Evolutionary conservation across 2,888 invertebrate genomes (phyloP).

Genomic region (Entomobrya multifasciata): DNA sequence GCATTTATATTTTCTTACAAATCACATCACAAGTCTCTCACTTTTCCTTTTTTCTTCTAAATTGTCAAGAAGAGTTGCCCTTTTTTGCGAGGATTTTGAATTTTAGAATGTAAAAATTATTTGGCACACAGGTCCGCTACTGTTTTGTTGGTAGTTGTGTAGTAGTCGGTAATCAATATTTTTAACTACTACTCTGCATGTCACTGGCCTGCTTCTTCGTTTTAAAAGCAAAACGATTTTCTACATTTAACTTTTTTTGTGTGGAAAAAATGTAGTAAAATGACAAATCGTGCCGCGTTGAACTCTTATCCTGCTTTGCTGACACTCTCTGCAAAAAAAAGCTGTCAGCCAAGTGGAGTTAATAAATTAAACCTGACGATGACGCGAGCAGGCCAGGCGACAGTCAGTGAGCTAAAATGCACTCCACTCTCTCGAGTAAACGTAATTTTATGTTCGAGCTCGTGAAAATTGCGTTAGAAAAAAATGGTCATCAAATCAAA

Average conservation of each 20-base stretch:
- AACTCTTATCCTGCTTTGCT: no score
- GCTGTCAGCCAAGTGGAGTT: not conserved
- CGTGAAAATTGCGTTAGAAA: not conserved
- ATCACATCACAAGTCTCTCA: conserved; percentile 9
- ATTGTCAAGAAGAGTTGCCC: not conserved
- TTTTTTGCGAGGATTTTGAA: no score
- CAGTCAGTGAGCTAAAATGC: conserved; percentile 8
- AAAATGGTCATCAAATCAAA: no score
- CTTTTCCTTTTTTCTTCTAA: not conserved
- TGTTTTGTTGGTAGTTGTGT: no score
- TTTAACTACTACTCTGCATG: not conserved
- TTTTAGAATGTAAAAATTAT: no score
- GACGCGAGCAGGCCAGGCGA: not conserved
- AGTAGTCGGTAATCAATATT: not conserved
- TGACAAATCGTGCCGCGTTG: conserved; percentile 10
- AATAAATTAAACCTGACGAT: conserved; percentile 33
- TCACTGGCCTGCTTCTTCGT: no score
- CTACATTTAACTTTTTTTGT: not conserved
- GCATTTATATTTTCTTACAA: not conserved
- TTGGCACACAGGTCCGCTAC: no score
- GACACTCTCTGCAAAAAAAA: no score
- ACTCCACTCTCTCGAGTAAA: not conserved
- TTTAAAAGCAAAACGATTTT: no score
- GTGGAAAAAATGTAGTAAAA: not conserved
- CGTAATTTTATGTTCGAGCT: not conserved